Evolutionary conservation across 2,888 invertebrate species (phyloP), one percentile per base, ranked within the genome.

Genomic region (Coelinius sp.): DNA sequence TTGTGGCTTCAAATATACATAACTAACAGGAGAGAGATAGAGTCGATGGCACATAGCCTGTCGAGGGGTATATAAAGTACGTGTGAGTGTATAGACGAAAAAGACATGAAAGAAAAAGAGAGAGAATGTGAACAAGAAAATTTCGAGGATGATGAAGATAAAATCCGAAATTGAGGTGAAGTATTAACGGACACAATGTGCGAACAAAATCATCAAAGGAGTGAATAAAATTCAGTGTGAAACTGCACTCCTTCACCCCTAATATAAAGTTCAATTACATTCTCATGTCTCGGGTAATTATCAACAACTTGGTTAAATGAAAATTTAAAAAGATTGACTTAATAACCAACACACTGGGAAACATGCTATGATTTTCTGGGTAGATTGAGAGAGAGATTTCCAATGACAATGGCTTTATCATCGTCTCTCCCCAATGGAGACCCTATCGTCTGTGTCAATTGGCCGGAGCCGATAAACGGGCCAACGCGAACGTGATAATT

Each of bases 181-280:
- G 69, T 70, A 75, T 59, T 74, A 81, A 81, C 82, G 80, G 68
- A 74, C 76, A 76, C 77, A 75, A 83, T 81, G 82, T 78, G 83
- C 78, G 83, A 84, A 84, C 84, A 84, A 81, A 82, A 83, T 83
- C 82, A 81, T 83, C 84, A 83, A 84, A 84, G 82, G 74, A 73
- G 2, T 5, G 44, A 62, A 31, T 44, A 49, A 41, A 73, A 62
- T 70, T 24, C 8, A 22, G 35, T 20, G 20, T 20, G 49, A 20
- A 20, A 49, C 17, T 49, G 17, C 49, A 17, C 17, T 49, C 10
- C 17, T n/a, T n/a, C n/a, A n/a, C n/a, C n/a, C n/a, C 12, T 12
- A 8, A 1, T 3, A 17, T 20, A 20, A 49, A 49, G 17, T 49
- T 49, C 20, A 49, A 49, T 49, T 7, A 49, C 6, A 49, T 20